These are phyloP conservation scores for Lasaia peninsularis DNA, from an alignment of 1,140 invertebrate genomes.

Conservation along the genomic window DNA sequence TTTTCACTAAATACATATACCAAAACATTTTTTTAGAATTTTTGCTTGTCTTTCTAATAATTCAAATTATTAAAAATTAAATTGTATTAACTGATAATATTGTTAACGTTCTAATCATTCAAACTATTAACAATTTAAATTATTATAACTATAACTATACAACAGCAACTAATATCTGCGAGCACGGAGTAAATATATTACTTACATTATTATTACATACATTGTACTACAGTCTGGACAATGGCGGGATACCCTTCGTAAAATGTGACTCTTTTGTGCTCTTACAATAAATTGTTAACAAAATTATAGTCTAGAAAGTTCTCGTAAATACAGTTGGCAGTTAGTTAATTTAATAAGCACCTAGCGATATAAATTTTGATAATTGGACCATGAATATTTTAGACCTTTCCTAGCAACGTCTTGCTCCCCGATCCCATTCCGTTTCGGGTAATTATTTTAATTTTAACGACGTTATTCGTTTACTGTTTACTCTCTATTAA, in stretches of 20 bases:
- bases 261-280: slow-evolving; percentile 4
- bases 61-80: no score
- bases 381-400: slow-evolving; percentile 56
- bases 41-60: no score
- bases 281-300: slow-evolving; percentile 10
- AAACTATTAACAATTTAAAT: no score
- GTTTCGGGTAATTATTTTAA: slow-evolving; percentile 48
- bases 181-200: neutral
- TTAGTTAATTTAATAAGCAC: slow-evolving; percentile 38
- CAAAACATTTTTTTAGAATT: no score
- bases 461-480: slow-evolving; percentile 45
- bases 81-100: no score
- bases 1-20: no score
- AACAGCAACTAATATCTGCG: no score
- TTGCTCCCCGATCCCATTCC: slow-evolving; percentile 36
- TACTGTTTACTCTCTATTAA: slow-evolving; percentile 23
- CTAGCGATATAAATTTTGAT: slow-evolving; percentile 44
- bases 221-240: neutral
- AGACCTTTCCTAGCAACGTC: slow-evolving; percentile 35
- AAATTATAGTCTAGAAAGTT: slow-evolving; percentile 10
- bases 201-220: neutral
- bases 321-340: slow-evolving; percentile 20
- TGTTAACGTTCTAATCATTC: no score
- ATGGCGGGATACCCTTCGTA: neutral
- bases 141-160: no score